These are phyloP conservation scores for Lepilemur ruficaudatus DNA, from an alignment of 2,797 vertebrate species.

Conservation along the genomic window DNA sequence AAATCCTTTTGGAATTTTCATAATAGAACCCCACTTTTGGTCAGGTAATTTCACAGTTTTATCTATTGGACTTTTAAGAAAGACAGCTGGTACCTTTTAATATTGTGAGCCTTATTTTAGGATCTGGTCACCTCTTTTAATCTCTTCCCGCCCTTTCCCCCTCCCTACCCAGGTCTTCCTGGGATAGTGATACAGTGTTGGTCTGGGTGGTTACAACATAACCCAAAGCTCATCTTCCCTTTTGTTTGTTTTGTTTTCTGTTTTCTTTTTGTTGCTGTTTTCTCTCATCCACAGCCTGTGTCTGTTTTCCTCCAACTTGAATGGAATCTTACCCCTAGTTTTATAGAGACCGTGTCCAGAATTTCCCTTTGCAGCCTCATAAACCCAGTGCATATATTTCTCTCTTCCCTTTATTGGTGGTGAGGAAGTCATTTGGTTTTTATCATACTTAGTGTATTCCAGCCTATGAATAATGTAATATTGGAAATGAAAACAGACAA, in stretches of 20 bases:
- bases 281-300: not conserved
- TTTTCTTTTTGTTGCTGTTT: not conserved
- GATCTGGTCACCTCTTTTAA: not conserved
- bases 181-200: not conserved
- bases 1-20: slow-evolving; percentile 10
- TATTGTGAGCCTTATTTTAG: slow-evolving; percentile 18
- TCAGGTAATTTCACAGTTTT: slow-evolving; percentile 16
- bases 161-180: not conserved
- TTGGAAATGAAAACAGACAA: slow-evolving; percentile 46
- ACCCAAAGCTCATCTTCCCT: not conserved
- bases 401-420: slow-evolving; percentile 52
- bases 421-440: slow-evolving; percentile 58
- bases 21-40: not conserved
- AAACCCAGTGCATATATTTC: slow-evolving; percentile 40
- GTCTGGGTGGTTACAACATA: not conserved
- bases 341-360: slow-evolving; percentile 9
- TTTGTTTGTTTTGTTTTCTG: not conserved
- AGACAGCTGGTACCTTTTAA: not conserved
- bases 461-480: slow-evolving; percentile 59
- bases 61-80: not conserved
- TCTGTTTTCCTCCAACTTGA: slow-evolving; percentile 31
- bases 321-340: slow-evolving; percentile 15
- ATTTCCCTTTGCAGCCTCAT: slow-evolving; percentile 54
- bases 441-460: slow-evolving; percentile 23
- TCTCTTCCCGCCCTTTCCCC: not conserved